phyloP scores from a whole-genome alignment of 2,888 invertebrate genomes.

The Galeopsomyia nigrocyanea region DNA sequence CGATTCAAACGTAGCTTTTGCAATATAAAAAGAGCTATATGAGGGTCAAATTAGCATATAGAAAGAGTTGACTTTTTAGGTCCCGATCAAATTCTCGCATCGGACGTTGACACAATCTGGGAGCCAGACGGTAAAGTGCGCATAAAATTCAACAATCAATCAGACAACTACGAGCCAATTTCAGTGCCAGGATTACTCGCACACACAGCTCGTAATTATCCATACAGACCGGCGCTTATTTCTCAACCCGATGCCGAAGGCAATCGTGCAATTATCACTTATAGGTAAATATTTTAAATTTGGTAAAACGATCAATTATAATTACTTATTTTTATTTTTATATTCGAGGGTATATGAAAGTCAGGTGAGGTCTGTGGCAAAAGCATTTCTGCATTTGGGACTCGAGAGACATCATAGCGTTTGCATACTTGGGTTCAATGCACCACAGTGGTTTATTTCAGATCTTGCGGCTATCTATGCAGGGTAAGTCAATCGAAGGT shows the following conservation, averaged over 20 bases:
- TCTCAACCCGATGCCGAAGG: constrained; percentile 74
- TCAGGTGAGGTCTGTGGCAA: constrained; percentile 82
- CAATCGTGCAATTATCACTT: constrained; percentile 77
- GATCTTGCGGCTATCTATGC: constrained; percentile 91
- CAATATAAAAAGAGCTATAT: too few species aligned
- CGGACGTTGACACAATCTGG: constrained; percentile 73
- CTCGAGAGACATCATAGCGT: constrained; percentile 85
- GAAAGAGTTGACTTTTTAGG: constrained; percentile 68
- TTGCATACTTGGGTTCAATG: constrained; percentile 92
- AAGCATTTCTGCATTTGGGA: constrained; percentile 88
- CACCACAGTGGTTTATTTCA: constrained; percentile 90
- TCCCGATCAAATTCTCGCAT: constrained; percentile 79
- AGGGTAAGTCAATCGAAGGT: constrained; percentile 72
- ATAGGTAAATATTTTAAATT: constrained; percentile 71
- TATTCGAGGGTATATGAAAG: constrained; percentile 81
- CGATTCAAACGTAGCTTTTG: too few species aligned
- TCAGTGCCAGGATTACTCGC: constrained; percentile 84
- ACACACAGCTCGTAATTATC: constrained; percentile 75
- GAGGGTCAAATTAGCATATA: too few species aligned
- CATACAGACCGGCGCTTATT: constrained; percentile 77
- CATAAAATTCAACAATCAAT: constrained; percentile 73
- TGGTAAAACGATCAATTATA: too few species aligned
- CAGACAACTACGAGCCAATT: constrained; percentile 70
- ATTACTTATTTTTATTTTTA: not conserved
- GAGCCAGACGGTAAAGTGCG: constrained; percentile 76